phyloP scores from a whole-genome alignment of 2,888 invertebrate species.

The Rhopalosiphum nymphaeae region DNA sequence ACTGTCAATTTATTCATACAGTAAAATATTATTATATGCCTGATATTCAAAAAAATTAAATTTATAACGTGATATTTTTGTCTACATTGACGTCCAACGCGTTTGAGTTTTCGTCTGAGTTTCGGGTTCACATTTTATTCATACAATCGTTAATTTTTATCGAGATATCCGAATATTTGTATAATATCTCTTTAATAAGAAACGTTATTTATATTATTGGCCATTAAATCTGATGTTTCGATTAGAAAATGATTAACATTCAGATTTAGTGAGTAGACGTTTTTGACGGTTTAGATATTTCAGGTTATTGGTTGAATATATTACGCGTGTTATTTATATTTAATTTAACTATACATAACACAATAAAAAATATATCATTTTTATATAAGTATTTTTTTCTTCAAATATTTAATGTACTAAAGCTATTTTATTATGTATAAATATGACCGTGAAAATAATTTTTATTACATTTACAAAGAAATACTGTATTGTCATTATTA shows the following conservation, averaged over 20 bases:
- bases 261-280: background rate
- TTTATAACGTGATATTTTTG: conserved; percentile 35
- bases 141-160: conserved; percentile 39
- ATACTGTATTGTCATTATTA: background rate
- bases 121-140: background rate
- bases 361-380: conserved; percentile 10
- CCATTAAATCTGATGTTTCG: conserved; percentile 40
- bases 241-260: conserved; percentile 54
- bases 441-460: background rate
- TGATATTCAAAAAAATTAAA: background rate
- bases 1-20: conserved; percentile 27
- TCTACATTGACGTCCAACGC: background rate
- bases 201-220: conserved; percentile 42
- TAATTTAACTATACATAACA: background rate
- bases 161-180: background rate
- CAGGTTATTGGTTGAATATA: conserved; percentile 14
- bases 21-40: background rate
- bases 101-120: background rate
- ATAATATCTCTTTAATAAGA: background rate
- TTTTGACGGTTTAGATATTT: background rate
- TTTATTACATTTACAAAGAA: background rate
- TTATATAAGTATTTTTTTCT: background rate
- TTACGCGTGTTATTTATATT: background rate
- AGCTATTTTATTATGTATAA: background rate
- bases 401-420: background rate